Base-by-base conservation (phyloP, 2,888 invertebrate species). In the Cerastis rubricosa region DNA sequence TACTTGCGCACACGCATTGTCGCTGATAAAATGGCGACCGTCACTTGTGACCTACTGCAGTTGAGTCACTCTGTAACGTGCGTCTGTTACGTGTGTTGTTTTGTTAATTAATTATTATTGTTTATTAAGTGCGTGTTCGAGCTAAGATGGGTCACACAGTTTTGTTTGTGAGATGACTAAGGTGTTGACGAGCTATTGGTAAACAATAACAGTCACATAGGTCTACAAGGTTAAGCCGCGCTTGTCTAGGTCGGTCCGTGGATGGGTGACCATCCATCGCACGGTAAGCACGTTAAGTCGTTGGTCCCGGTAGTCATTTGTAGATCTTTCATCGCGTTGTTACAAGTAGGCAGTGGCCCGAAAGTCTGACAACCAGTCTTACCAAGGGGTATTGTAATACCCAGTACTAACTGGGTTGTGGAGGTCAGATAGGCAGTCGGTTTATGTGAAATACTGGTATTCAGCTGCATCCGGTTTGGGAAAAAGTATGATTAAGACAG, bases 11-110 rank as follows among this genome's bases (percentile, higher is more conserved):
- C 11, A 25, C 78, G 71, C 80, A 64, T 22, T 7, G 19, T 19
- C 35, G 35, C 29, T 29, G 61, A 81, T 79, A 61, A 73, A 47
- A 47, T 43, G 43, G n/a, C 40, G 35, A 22, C 43, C 70, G 71
- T 78, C 78, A 83, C 47, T 25, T 57, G n/a, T 78, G 70, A 69
- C 66, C 63, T 66, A 61, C 47, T 68, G 22, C 25, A 6, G 40
- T n/a, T 67, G 83, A 81, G 22, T 83, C 80, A 81, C 17, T 45
- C 19, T n/a, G 3, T 35, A n/a, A 43, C 35, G 47, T 49, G 14
- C 19, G 66, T 45, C n/a, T 67, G 29, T 59, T 72, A 57, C 79
- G 79, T 45, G 54, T 9, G 14, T 63, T 57, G 43, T 67, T 57
- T 64, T 6, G 9, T 61, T 61, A 25, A 78, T 61, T 40, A 66